Evolutionary conservation across 2,113 vertebrate species (phyloP).

Genomic region (Oncorhynchus masou): DNA sequence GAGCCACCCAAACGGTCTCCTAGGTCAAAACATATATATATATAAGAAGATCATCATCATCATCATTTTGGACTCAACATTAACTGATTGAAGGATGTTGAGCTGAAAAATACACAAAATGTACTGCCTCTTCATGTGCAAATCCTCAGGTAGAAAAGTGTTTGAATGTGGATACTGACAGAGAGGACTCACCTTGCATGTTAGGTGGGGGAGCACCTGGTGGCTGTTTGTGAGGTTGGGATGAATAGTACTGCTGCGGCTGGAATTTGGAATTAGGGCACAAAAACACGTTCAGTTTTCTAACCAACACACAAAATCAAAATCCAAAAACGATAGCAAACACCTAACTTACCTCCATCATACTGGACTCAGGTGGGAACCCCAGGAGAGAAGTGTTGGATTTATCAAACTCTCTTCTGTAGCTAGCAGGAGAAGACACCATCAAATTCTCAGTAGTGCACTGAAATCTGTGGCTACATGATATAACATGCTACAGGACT

Average conservation of each 20-base stretch:
- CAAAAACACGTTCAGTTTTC: background rate
- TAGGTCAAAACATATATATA: slow-evolving; percentile 20
- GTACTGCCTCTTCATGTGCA: no score
- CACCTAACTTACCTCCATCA: slow-evolving; percentile 54
- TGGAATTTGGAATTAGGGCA: slow-evolving; percentile 17
- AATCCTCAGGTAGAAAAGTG: no score
- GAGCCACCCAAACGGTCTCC: slow-evolving; percentile 44
- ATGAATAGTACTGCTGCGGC: slow-evolving; percentile 47
- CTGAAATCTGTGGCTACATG: background rate
- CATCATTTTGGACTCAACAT: no score
- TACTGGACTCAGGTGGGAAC: slow-evolving; percentile 54
- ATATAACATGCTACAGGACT: slow-evolving; percentile 25
- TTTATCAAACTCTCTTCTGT: slow-evolving; percentile 69
- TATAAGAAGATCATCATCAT: no score
- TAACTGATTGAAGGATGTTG: no score
- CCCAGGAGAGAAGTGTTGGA: slow-evolving; percentile 65
- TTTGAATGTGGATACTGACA: background rate
- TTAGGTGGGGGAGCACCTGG: slow-evolving; percentile 32
- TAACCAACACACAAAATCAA: background rate
- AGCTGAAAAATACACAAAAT: no score
- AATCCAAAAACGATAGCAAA: no score
- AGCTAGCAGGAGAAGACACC: slow-evolving; percentile 45
- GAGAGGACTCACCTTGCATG: slow-evolving; percentile 58
- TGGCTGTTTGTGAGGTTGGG: slow-evolving; percentile 37
- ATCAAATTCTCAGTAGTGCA: background rate